phyloP scores from a whole-genome alignment of 2,888 invertebrate species.

The Pollenia labialis region DNA sequence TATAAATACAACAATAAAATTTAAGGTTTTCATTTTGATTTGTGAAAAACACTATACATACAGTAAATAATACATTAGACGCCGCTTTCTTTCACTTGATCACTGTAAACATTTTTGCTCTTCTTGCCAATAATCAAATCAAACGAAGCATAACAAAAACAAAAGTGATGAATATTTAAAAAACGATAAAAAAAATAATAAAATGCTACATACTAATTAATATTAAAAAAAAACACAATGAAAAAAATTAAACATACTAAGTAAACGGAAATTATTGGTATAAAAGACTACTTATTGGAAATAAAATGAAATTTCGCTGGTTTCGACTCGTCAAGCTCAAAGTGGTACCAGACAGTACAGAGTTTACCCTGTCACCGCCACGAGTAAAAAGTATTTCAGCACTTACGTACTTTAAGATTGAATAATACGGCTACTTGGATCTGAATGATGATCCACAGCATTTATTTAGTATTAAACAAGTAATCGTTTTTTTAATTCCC shows the following conservation, averaged over 20 bases:
- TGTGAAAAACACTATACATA: too few species aligned
- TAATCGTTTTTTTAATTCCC: too few species aligned
- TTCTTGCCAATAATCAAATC: conserved; percentile 15
- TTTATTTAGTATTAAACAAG: too few species aligned
- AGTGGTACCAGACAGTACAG: neutral
- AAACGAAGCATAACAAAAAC: conserved; percentile 72
- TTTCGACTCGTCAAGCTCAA: neutral
- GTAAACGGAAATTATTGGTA: conserved; percentile 40
- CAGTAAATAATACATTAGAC: too few species aligned
- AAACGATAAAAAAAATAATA: conserved; percentile 26
- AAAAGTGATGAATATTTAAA: conserved; percentile 67
- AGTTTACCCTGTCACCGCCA: neutral
- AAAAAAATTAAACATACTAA: conserved; percentile 18
- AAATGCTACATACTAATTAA: conserved; percentile 22
- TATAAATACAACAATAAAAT: too few species aligned
- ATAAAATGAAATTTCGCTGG: neutral
- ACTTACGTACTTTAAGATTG: neutral
- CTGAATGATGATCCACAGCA: too few species aligned
- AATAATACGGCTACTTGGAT: too few species aligned
- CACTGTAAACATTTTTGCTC: conserved; percentile 40
- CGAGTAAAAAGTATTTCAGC: neutral
- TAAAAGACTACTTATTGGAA: neutral
- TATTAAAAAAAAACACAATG: conserved; percentile 37
- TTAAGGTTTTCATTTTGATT: too few species aligned
- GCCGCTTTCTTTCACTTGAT: neutral